Percentiles rank a stretch among this genome's conserved stretches.
Evolutionary conservation across 2,113 vertebrate genomes (phyloP).

Genomic region (Xiphophorus hellerii): DNA sequence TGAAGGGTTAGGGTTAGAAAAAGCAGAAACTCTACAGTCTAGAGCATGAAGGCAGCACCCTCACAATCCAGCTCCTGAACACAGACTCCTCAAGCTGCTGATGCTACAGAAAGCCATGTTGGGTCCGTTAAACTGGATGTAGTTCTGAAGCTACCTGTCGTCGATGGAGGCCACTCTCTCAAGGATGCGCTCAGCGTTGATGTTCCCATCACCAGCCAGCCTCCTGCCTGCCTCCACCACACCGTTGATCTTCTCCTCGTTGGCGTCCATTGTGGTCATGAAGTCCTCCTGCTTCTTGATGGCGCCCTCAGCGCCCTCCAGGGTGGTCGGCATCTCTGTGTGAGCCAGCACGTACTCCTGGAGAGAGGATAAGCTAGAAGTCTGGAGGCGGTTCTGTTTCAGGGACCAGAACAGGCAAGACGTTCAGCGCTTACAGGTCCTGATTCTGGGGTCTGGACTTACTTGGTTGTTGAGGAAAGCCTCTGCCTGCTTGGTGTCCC

Average conservation of each 20-base stretch:
- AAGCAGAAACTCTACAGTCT: not conserved
- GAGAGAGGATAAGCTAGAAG: not conserved
- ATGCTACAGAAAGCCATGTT: no score
- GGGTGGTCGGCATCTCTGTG: conserved; percentile 93
- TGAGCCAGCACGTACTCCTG: conserved; percentile 96
- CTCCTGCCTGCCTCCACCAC: conserved; percentile 93
- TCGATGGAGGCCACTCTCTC: conserved; percentile 94
- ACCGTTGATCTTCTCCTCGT: conserved; percentile 94
- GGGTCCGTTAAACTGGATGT: not conserved
- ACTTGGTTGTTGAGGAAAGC: conserved; percentile 99
- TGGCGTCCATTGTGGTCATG: conserved; percentile 99
- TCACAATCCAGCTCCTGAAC: not conserved
- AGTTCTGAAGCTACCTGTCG: conserved; percentile 81
- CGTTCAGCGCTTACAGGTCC: not conserved
- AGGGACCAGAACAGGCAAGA: not conserved
- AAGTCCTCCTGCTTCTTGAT: conserved; percentile 98
- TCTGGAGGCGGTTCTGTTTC: not conserved
- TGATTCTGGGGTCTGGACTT: not conserved
- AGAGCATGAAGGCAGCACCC: not conserved
- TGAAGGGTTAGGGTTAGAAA: not conserved
- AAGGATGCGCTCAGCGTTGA: conserved; percentile 92
- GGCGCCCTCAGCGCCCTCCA: conserved; percentile 93
- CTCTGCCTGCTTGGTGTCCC: conserved; percentile 96
- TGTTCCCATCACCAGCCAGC: conserved; percentile 91
- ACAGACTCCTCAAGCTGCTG: no score